A percentile compares a stretch with the other conserved stretches of the same genome.
These are phyloP conservation scores for Ostrea edulis DNA, from an alignment of 1,140 invertebrate species.

Conservation along the genomic window DNA sequence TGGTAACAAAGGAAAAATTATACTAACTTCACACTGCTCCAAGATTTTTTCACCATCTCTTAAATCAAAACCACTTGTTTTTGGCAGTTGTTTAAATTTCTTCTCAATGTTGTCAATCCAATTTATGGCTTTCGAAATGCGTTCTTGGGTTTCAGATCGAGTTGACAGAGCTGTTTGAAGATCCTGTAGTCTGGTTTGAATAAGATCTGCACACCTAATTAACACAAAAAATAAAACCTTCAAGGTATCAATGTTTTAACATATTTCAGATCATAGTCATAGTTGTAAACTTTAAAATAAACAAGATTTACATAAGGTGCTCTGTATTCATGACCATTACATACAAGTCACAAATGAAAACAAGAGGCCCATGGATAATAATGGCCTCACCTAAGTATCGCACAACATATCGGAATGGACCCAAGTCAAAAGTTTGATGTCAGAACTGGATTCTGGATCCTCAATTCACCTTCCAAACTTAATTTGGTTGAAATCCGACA, in stretches of 20 bases:
- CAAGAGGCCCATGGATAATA: too few relatives aligned
- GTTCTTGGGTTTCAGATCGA: constrained; percentile 59
- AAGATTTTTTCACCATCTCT: constrained; percentile 74
- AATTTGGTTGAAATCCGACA: too few relatives aligned
- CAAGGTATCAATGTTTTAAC: neutral
- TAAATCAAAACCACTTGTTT: constrained; percentile 88
- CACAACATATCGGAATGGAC: too few relatives aligned
- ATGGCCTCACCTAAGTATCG: too few relatives aligned
- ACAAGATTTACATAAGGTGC: too few relatives aligned
- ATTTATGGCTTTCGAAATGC: constrained; percentile 54
- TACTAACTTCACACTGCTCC: constrained; percentile 69
- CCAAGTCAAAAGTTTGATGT: too few relatives aligned
- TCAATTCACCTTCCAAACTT: too few relatives aligned
- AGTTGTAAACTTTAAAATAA: too few relatives aligned
- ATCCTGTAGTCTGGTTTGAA: constrained; percentile 56
- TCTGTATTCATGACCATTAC: too few relatives aligned
- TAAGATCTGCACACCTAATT: constrained; percentile 53
- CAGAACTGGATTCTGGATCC: too few relatives aligned
- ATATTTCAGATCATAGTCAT: too few relatives aligned
- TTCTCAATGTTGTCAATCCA: constrained; percentile 84
- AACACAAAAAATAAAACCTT: constrained; percentile 44
- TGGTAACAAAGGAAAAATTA: neutral
- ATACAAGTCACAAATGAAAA: too few relatives aligned
- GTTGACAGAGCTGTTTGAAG: constrained; percentile 63
- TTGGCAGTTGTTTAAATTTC: constrained; percentile 88